A percentile compares a stretch with the other conserved stretches of the same genome.
Evolutionary conservation across 2,888 invertebrate genomes (phyloP).

Genomic region (Pammene aurita): DNA sequence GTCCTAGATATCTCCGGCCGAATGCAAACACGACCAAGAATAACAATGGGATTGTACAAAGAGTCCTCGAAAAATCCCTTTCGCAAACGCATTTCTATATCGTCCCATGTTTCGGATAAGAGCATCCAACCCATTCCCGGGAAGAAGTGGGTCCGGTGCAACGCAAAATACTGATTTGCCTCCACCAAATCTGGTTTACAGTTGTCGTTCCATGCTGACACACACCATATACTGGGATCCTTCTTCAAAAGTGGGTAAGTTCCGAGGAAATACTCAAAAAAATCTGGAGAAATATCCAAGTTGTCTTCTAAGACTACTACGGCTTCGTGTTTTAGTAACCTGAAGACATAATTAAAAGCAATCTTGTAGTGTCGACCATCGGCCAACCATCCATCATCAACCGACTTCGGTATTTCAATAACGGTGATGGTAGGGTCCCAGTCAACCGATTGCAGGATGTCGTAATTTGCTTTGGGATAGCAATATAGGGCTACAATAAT

Average conservation of each 20-base stretch:
- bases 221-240: slow-evolving; percentile 94
- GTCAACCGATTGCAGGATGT: not conserved
- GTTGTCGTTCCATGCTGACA: slow-evolving; percentile 98
- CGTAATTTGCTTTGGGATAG: not conserved
- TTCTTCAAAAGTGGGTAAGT: slow-evolving; percentile 90
- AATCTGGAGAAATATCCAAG: slow-evolving; percentile 92
- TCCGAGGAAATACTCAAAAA: slow-evolving; percentile 95
- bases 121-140: slow-evolving; percentile 17
- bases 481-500: slow-evolving; percentile 2
- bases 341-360: slow-evolving; percentile 17
- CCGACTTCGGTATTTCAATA: not conserved
- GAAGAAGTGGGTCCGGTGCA: slow-evolving; percentile 19
- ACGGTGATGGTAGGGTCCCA: not conserved
- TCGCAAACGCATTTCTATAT: not conserved
- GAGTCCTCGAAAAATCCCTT: no score
- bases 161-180: not conserved
- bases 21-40: slow-evolving; percentile 19
- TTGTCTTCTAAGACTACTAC: slow-evolving; percentile 7
- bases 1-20: slow-evolving; percentile 23
- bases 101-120: slow-evolving; percentile 7
- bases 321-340: slow-evolving; percentile 6
- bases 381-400: no score
- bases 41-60: not conserved
- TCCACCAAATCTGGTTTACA: slow-evolving; percentile 5
- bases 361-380: not conserved